Base-by-base conservation (phyloP, 2,113 vertebrate genomes). In the Synchiropus splendidus region DNA sequence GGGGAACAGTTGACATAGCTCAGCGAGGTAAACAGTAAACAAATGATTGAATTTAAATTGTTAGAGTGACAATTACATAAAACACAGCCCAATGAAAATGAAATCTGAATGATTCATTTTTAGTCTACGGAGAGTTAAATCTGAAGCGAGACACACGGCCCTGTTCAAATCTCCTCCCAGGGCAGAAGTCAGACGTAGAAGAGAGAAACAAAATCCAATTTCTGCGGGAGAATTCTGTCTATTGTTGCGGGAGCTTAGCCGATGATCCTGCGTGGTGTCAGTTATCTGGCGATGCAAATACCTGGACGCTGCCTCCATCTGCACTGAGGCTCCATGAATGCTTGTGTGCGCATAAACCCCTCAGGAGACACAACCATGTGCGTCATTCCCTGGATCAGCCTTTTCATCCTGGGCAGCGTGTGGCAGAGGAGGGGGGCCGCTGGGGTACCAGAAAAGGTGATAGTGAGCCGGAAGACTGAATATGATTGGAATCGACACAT, bases 311-410 rank as follows among this genome's bases (percentile, higher is more conserved):
- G 56, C 45, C 45, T 54, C 52, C 56, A 39, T 50, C 64, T 60
- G 61, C 61, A 70, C 54, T 14, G 46, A 75, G 57, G 46, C 61
- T 56, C 51, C 65, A 59, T 77, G 72, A 79, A 77, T 55, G 60
- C 61, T 41, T 68, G 67, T 75, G 69, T 77, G 62, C 39, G 61
- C 67, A 75, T 58, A 73, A 69, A 34, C 61, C 72, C 74, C 72
- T 65, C 70, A 39, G 54, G 70, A 74, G 72, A 76, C 59, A 27
- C 36, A 70, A 58, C 54, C 42, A 39, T 63, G 70, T 81, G 72
- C 76, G 79, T 81, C 79, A 81, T 75, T 64, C 58, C 59, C 31
- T 36, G 50, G 71, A 67, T 77, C 73, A 76, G 76, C 61, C 61
- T 61, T 72, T 79, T 27, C 77, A 79, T 79, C 63, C 61, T n/a